phyloP scores from a whole-genome alignment of 2,888 invertebrate species.

The Lithophane leautieri region DNA sequence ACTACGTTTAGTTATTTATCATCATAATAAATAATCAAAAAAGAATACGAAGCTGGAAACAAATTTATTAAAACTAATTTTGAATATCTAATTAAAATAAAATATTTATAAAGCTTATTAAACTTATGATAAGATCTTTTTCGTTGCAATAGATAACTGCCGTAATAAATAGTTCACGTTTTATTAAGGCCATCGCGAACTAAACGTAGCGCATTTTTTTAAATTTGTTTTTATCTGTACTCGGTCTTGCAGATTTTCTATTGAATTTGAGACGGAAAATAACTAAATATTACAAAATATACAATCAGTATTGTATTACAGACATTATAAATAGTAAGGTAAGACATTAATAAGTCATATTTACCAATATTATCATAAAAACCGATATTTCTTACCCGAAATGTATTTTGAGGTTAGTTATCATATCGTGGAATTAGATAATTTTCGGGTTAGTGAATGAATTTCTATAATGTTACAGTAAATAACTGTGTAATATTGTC shows the following conservation, averaged over 20 bases:
- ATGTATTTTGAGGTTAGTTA: conserved; percentile 82
- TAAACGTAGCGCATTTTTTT: conserved; percentile 45
- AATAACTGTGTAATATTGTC: not conserved
- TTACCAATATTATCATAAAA: not conserved
- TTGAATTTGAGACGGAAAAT: conserved; percentile 51
- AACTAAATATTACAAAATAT: conserved; percentile 44
- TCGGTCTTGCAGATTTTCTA: conserved; percentile 55
- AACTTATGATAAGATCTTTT: not conserved
- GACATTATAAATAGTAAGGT: conserved; percentile 52
- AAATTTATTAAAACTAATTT: not conserved
- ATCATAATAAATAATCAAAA: not conserved
- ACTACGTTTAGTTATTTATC: conserved; percentile 46
- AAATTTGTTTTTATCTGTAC: conserved; percentile 57
- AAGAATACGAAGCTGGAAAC: not conserved
- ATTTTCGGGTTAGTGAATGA: conserved; percentile 58
- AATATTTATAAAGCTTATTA: not conserved
- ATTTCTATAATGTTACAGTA: conserved; percentile 8
- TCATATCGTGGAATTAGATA: conserved; percentile 77
- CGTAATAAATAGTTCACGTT: not conserved
- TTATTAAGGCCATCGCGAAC: conserved; percentile 12
- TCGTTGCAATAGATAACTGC: not conserved
- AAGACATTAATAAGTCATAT: conserved; percentile 23
- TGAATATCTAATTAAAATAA: not conserved
- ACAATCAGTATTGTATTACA: conserved; percentile 37
- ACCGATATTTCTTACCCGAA: conserved; percentile 17